Base-by-base conservation (phyloP, 2,797 vertebrate species). In the Pachyuromys duprasi region DNA sequence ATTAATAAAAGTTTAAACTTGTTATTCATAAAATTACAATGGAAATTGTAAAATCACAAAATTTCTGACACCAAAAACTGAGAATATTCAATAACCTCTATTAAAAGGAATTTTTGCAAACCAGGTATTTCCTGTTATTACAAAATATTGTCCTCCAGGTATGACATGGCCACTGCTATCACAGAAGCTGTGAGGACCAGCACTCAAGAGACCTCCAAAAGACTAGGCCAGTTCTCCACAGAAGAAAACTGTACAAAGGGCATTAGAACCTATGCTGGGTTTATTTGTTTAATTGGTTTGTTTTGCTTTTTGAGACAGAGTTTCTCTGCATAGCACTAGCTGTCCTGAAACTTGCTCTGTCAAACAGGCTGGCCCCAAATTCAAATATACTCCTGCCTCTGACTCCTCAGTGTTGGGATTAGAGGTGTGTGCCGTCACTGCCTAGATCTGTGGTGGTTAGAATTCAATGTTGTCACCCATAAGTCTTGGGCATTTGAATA, bases 61-160 rank as follows among this genome's bases (percentile, higher is more conserved):
- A 76, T 60, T 89, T 91, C 45, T 90, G 33, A 95, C 4, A 60
- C 39, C 60, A 31, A 91, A 93, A 86, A 89, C 57, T 86, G 67
- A 72, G 17, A 28, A 76, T 31, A 63, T 42, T 42, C 57, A 88
- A 60, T 57, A 57, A 22, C 17, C 15, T 60, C 57, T 24, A 87
- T 31, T 65, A 26, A 70, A 72, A 87, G 45, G 9, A 72, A 28
- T 57, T 57, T 86, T 28, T 87, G 67, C 24, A 72, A 72, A 72
- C 33, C n/a, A 39, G 55, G 15, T 39, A 86, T 72, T 72, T 72
- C 14, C 53, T 87, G 39, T 39, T 72, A 65, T 86, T 70, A 70
- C 7, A 53, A 31, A 69, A 63, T 63, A 55, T 8, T 86, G 49
- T 72, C 15, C 49, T 87, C 22, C 7, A 70, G 33, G 24, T 15